A percentile compares a stretch with the other conserved stretches of the same genome.
Conservation (phyloP, 2,888 invertebrate genomes). For the Drosophila greeni region DNA sequence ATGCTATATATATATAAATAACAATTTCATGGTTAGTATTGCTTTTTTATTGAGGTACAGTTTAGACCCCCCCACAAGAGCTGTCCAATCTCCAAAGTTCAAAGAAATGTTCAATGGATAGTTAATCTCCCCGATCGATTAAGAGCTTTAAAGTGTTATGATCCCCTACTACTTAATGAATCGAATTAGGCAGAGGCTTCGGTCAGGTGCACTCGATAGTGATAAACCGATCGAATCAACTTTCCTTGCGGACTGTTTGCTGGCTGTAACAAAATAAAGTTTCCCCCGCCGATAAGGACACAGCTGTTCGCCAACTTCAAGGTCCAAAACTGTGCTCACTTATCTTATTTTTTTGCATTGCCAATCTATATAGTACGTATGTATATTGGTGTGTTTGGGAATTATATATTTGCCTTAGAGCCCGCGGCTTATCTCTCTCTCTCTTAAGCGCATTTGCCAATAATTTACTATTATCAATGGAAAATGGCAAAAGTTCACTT, state of each 20-base stretch:
- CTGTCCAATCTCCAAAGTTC: slow-evolving; percentile 5
- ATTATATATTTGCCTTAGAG: slow-evolving; percentile 33
- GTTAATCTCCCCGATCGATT: not conserved
- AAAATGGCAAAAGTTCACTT: slow-evolving; percentile 46
- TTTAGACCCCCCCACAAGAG: not conserved
- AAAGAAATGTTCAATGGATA: not conserved
- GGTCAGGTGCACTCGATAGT: not conserved
- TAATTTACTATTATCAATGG: slow-evolving; percentile 57
- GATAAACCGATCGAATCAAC: slow-evolving; percentile 10
- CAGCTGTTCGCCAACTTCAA: slow-evolving; percentile 68
- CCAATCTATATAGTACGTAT: slow-evolving; percentile 11
- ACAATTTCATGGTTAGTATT: too few species aligned
- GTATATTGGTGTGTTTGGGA: slow-evolving; percentile 25
- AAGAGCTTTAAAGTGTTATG: not conserved
- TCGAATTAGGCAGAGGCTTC: not conserved
- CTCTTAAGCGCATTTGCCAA: slow-evolving; percentile 58
- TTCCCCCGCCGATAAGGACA: slow-evolving; percentile 28
- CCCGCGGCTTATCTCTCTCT: slow-evolving; percentile 57
- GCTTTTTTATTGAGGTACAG: not conserved
- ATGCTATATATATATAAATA: too few species aligned
- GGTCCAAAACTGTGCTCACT: slow-evolving; percentile 50
- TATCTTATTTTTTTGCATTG: slow-evolving; percentile 56
- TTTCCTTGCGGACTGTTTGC: slow-evolving; percentile 9
- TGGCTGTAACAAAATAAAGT: slow-evolving; percentile 27
- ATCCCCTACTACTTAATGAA: not conserved